Base-by-base conservation (phyloP, 1,140 invertebrate species). In the Laupala kohalensis region DNA sequence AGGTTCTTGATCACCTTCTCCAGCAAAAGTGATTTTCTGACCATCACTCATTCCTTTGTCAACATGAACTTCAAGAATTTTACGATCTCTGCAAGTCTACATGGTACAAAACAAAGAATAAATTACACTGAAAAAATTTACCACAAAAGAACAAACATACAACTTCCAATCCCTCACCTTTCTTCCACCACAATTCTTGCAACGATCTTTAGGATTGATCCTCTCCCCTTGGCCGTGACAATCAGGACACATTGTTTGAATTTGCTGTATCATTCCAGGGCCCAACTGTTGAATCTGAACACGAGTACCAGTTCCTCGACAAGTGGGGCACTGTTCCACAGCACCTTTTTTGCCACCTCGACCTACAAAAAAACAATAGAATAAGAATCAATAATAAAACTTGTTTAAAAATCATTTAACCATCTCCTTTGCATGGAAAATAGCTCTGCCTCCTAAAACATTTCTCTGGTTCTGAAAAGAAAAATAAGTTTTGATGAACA, bases 21-120 rank as follows among this genome's bases (percentile, higher is more conserved):
- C 96, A 72, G 84, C 86, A 77, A 99, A 99, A 5, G 91, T 85
- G 71, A 99, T 97, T 81, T 95, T 98, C 78, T 99, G 95, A 1
- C 93, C 95, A 81, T 99, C 96, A 65, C 87, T 86, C 97, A 99
- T 99, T 74, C 96, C 96, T 81, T 97, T 97, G 77, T 99, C 96
- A 68, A 99, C 92, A 79, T 98, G 93, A 25, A 99, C 97, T 83
- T 99, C 97, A 1, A 99, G 82, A 73, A 98, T 94, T 82, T 99
- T 98, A 64, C 95, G 89, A 76, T 97, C 95, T 74, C 92, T 86
- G 3, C 95, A 86, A 9, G 94, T 93, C 79, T 80, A 67, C 6
- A 75, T 73, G 26, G 24, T 0, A 69, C 9, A 62, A 71, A 64
- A 70, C 53, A 28, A 25, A 26, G 27, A 12, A 62, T 12, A 9